phyloP scores from a whole-genome alignment of 2,797 vertebrate genomes.

The Phrynocephalus forsythii region DNA sequence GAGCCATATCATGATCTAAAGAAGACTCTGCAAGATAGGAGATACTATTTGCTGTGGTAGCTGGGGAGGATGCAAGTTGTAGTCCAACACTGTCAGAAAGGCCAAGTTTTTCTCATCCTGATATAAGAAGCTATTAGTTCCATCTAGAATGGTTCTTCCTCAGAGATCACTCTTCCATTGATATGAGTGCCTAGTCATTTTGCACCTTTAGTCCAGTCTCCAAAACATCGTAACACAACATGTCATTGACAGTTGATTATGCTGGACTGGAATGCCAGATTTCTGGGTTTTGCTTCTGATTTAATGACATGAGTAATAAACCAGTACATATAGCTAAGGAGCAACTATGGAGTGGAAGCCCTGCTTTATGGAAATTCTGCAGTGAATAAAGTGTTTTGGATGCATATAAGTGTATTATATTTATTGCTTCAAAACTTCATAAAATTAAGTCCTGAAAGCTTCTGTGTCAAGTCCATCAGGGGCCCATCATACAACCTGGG shows the following conservation, averaged over 20 bases:
- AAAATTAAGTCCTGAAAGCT: conserved; percentile 11
- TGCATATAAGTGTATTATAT: not conserved
- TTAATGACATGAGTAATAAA: not conserved
- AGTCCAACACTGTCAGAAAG: not conserved
- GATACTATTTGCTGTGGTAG: not conserved
- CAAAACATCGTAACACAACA: not conserved
- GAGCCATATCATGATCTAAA: no score
- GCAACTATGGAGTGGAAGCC: not conserved
- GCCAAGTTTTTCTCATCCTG: not conserved
- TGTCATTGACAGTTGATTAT: no score
- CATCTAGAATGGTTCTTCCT: not conserved
- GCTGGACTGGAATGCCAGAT: not conserved
- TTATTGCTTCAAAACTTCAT: not conserved
- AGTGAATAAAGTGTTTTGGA: not conserved
- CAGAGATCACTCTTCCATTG: not conserved
- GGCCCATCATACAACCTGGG: not conserved
- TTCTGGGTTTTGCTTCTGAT: not conserved
- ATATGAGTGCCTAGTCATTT: not conserved
- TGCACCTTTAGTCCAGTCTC: not conserved
- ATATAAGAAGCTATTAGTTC: not conserved
- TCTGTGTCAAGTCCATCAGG: not conserved
- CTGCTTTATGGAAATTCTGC: not conserved
- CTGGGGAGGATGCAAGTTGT: not conserved
- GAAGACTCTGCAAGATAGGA: no score
- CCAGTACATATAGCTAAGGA: not conserved